Evolutionary conservation across 2,888 invertebrate species (phyloP).

Genomic region (Euproctis similis): DNA sequence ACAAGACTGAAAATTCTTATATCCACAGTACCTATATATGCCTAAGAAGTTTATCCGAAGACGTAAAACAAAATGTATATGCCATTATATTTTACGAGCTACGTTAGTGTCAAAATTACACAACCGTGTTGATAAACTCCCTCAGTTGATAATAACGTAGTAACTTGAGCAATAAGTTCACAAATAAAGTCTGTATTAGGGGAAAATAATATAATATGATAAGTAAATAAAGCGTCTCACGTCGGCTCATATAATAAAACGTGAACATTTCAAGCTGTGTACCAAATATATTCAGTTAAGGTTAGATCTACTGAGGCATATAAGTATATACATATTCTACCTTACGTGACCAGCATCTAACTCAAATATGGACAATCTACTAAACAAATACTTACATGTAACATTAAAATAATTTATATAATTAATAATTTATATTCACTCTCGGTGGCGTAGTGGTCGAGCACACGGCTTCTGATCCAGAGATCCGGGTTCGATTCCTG

Average conservation of each 20-base stretch:
- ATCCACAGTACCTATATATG: no score
- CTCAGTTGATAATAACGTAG: constrained; percentile 4
- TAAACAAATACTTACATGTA: constrained; percentile 25
- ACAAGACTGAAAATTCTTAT: no score
- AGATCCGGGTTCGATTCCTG: no score
- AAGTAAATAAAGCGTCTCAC: constrained; percentile 47
- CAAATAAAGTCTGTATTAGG: constrained; percentile 19
- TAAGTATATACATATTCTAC: no score
- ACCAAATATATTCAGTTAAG: constrained; percentile 62
- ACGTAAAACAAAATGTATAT: constrained; percentile 7
- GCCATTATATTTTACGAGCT: constrained; percentile 12
- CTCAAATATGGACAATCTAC: constrained; percentile 31
- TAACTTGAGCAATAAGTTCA: constrained; percentile 15
- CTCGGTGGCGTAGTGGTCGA: no score
- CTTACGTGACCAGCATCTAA: constrained; percentile 41
- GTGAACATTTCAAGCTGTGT: constrained; percentile 43
- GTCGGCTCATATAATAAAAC: constrained; percentile 48
- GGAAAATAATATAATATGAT: constrained; percentile 30
- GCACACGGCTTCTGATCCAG: no score
- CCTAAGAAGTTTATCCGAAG: constrained; percentile 7
- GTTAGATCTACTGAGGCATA: constrained; percentile 34
- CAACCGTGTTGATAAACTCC: constrained; percentile 14
- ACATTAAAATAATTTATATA: no score
- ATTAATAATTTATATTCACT: no score
- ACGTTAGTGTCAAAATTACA: constrained; percentile 19